These are phyloP conservation scores for Ectropis crepuscularia DNA, from an alignment of 2,888 invertebrate species.

Conservation along the genomic window DNA sequence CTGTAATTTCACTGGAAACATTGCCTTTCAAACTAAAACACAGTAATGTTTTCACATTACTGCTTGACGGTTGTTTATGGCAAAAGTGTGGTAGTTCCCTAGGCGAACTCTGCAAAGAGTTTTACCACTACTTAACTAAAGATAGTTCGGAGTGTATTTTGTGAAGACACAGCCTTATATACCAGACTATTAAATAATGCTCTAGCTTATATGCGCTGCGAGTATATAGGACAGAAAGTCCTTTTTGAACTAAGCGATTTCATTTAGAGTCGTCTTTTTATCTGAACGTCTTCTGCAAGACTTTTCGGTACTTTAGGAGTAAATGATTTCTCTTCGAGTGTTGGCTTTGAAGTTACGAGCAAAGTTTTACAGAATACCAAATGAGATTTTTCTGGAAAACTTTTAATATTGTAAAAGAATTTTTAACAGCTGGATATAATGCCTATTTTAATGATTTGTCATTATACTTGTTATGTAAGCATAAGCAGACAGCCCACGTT, in stretches of 20 bases:
- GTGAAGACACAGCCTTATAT: slow-evolving; percentile 11
- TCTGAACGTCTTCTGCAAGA: slow-evolving; percentile 17
- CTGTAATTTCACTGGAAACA: no score
- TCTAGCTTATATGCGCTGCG: slow-evolving; percentile 16
- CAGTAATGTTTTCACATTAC: no score
- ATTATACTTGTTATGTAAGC: no score
- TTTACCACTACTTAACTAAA: no score
- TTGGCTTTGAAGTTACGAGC: slow-evolving; percentile 7
- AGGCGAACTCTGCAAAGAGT: no score
- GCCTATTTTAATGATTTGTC: no score
- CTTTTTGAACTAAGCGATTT: slow-evolving; percentile 23
- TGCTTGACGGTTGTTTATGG: no score
- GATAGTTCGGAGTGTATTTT: no score
- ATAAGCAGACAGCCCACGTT: no score
- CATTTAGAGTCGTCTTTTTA: slow-evolving; percentile 22
- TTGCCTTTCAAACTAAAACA: no score
- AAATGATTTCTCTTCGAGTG: slow-evolving; percentile 11
- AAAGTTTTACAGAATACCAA: background rate
- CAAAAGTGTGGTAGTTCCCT: no score
- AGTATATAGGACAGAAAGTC: slow-evolving; percentile 13
- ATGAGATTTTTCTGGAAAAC: background rate
- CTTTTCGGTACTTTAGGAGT: slow-evolving; percentile 11
- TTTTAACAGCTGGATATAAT: background rate
- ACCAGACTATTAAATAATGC: slow-evolving; percentile 29
- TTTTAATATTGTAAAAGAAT: background rate